Evolutionary conservation across 2,113 vertebrate species (phyloP), one percentile per base, ranked within the genome.

Genomic region (Hiodon alosoides): DNA sequence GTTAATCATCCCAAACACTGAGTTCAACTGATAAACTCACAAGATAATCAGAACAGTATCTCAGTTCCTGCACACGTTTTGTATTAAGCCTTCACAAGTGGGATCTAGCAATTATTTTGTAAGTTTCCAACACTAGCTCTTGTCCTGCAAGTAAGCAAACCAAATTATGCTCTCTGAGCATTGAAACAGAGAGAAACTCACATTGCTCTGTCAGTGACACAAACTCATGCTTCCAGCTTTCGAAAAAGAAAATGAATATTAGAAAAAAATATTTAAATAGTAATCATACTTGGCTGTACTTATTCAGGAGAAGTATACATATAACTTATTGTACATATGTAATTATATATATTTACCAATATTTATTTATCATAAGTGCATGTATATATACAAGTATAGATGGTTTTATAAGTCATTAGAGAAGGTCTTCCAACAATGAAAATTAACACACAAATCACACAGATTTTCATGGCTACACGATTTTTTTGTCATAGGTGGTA

Each of bases 1-100:
- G 82, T 81, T 85, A 87, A 90, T 90, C 7, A 79, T 64, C 16
- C 48, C 79, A 73, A 67, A 75, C 68, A 66, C 75, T 3, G 68
- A 50, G 71, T 67, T 71, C 64, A 10, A 70, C 65, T 73, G 75
- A 72, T 77, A 69, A 71, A 79, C 79, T 69, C 72, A 64, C 71
- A 71, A 31, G 67, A 76, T 72, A 69, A 76, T 78, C 69, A 46
- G 73, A 59, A 58, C 62, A 46, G 53, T 66, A 50, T 55, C 67
- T 74, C 51, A 14, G 60, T 53, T 11, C 47, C 61, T 46, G 50
- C 67, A 8, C 55, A 78, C 60, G 57, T 31, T 71, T 50, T 54
- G 52, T 11, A 10, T 78, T 74, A 70, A 74, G 46, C 50, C 31
- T 48, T 48, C 52, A 70, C 59, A 47, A 78, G 60, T 66, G 68